Evolutionary conservation across 2,888 invertebrate species (phyloP), one percentile per base, ranked within the genome.

Genomic region (Agonopterix alstromeriana): DNA sequence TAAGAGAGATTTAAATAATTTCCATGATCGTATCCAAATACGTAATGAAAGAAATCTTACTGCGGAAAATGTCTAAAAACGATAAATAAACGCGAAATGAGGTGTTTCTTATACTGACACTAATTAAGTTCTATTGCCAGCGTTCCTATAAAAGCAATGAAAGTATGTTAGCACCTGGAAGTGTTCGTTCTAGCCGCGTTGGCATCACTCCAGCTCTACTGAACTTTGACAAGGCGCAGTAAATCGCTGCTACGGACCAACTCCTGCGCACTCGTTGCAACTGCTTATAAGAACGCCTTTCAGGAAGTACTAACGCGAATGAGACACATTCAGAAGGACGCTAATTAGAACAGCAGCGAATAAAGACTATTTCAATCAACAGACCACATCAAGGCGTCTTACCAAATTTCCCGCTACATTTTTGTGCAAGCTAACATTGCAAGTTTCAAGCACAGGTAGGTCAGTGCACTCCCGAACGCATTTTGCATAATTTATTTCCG

Each of bases 121-220:
- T 60, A 67, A 68, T 66, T 58, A 61, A 55, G 54, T 55, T 60
- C 55, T 45, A 58, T 66, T 58, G 57, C 27, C 27, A 27, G 54
- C 60, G 53, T 54, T 63, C 52, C 58, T 67, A 69, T 67, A 66
- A 70, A 64, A 66, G 60, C 57, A 67, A 67, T 65, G 58, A 66
- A 66, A 67, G 63, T 56, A 53, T 54, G 61, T 53, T 57, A 67
- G 71, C 82, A 82, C 81, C 84, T 85, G 82, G 82, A 83, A 85
- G 82, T 79, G 70, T 65, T 63, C 67, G 67, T 67, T 55, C 63
- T 72, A 78, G 76, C 75, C 75, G 74, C 69, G 58, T 84, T 86
- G 87, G 87, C 86, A 57, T 56, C 54, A 51, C 67, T 84, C 86
- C 86, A 87, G 85, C 73, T 78, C 86, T 60, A 87, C 81, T 87